phyloP scores from a whole-genome alignment of 2,113 vertebrate species.

The Limanda limanda region DNA sequence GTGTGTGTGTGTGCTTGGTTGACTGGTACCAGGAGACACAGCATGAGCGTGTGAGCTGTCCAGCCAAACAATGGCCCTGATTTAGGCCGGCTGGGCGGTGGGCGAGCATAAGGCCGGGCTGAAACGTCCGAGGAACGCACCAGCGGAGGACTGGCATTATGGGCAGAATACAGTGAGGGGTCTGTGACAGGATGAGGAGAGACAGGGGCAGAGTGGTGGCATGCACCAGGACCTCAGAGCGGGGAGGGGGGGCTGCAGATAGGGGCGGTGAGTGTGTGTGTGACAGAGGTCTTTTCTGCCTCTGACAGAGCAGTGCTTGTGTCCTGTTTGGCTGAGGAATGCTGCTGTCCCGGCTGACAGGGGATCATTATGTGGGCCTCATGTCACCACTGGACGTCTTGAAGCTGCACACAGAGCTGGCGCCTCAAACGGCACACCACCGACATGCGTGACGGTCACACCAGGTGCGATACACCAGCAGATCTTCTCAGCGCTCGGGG shows the following conservation, averaged over 20 bases:
- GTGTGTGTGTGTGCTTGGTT: constrained; percentile 39
- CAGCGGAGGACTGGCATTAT: constrained; percentile 81
- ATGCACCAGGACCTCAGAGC: constrained; percentile 73
- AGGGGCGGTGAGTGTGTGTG: constrained; percentile 60
- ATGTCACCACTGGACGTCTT: constrained; percentile 76
- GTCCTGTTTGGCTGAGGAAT: constrained; percentile 74
- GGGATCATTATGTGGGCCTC: constrained; percentile 74
- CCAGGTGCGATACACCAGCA: constrained; percentile 43
- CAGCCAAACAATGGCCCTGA: constrained; percentile 77
- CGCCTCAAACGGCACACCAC: constrained; percentile 63
- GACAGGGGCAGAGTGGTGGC: constrained; percentile 73
- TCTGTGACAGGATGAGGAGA: constrained; percentile 72
- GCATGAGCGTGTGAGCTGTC: constrained; percentile 56
- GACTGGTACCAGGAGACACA: constrained; percentile 77
- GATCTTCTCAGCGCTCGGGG: constrained; percentile 18
- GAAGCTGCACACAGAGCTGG: constrained; percentile 66
- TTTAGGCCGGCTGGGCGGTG: constrained; percentile 76
- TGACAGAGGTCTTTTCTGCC: constrained; percentile 82
- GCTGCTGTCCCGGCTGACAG: constrained; percentile 71
- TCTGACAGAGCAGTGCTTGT: constrained; percentile 82
- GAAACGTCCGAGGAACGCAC: constrained; percentile 79
- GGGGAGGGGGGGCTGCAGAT: constrained; percentile 61
- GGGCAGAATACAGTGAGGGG: constrained; percentile 75
- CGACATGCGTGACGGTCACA: constrained; percentile 69
- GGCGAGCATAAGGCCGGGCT: constrained; percentile 77